Conservation (phyloP, 2,797 vertebrate genomes). For the Chaenodraco wilsoni region DNA sequence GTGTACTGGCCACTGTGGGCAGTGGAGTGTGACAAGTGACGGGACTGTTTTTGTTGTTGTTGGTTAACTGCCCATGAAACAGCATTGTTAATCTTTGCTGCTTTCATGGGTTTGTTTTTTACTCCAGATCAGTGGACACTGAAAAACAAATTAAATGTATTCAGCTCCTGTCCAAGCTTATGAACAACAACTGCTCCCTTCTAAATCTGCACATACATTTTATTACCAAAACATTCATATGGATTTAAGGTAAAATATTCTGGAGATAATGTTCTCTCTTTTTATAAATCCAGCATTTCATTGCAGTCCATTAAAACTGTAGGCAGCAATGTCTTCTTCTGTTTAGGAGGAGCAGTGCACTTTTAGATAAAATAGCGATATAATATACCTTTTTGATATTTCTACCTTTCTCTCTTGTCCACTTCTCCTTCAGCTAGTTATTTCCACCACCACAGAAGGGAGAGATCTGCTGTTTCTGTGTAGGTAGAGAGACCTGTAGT, state of each 20-base stretch:
- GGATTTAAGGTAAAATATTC: background rate
- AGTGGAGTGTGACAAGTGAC: conserved; percentile 23
- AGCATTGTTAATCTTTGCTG: conserved; percentile 67
- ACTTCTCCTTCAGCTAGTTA: conserved; percentile 19
- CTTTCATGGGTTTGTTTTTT: conserved; percentile 59
- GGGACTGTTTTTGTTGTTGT: conserved; percentile 16
- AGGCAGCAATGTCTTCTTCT: no score
- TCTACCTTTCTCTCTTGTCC: conserved; percentile 26
- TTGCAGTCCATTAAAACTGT: conserved; percentile 29
- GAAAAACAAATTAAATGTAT: conserved; percentile 59
- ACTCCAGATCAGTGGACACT: conserved; percentile 51
- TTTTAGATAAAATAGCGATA: conserved; percentile 40
- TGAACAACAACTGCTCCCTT: conserved; percentile 8
- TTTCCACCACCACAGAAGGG: conserved; percentile 28
- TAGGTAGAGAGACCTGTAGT: conserved; percentile 14
- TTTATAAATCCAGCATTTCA: conserved; percentile 37
- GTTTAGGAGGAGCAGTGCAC: conserved; percentile 17
- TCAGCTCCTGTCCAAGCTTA: conserved; percentile 28
- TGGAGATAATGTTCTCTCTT: background rate
- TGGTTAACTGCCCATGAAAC: conserved; percentile 67
- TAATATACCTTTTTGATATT: conserved; percentile 45
- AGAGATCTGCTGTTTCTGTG: conserved; percentile 26
- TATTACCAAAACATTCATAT: background rate
- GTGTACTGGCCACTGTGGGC: conserved; percentile 7
- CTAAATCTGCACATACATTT: background rate